phyloP scores from a whole-genome alignment of 2,113 vertebrate species.

The Catharus minimus region DNA sequence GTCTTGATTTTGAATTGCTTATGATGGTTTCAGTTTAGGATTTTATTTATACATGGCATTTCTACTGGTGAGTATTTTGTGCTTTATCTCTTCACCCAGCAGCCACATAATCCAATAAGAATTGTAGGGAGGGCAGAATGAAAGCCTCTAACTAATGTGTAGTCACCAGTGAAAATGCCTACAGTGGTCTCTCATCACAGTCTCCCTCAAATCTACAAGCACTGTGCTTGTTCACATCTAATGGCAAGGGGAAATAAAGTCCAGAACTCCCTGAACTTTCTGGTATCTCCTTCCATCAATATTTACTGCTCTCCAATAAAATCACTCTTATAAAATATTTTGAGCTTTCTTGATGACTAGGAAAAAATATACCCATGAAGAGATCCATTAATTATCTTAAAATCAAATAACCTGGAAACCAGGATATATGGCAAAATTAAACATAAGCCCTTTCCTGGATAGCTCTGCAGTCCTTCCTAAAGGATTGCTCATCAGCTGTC shows the following conservation, averaged over 20 bases:
- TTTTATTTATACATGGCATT: slow-evolving; percentile 35
- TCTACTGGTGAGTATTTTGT: slow-evolving; percentile 6
- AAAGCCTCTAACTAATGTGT: not conserved
- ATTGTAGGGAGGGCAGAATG: not conserved
- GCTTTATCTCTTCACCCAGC: slow-evolving; percentile 5
- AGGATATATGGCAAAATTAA: slow-evolving; percentile 28
- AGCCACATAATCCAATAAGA: not conserved
- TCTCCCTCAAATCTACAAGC: not conserved
- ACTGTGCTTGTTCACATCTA: not conserved
- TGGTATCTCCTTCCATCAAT: not conserved
- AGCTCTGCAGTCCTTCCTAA: not conserved
- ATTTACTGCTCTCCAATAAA: slow-evolving; percentile 36
- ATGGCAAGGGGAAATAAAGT: not conserved
- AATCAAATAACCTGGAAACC: slow-evolving; percentile 34
- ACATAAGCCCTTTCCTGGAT: not conserved
- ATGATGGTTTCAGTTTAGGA: not conserved
- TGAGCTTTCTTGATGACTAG: slow-evolving; percentile 34
- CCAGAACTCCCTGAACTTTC: not conserved
- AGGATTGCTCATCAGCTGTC: not conserved
- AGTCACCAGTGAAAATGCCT: not conserved
- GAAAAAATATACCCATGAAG: slow-evolving; percentile 23
- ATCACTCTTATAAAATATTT: slow-evolving; percentile 40
- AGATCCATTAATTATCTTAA: slow-evolving; percentile 42
- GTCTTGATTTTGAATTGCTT: slow-evolving; percentile 2
- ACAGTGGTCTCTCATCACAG: not conserved